Evolutionary conservation across 92 coral and sea anemone species (phyloP), one percentile per base, ranked within the genome.

Genomic region (Plumapathes pennacea): DNA sequence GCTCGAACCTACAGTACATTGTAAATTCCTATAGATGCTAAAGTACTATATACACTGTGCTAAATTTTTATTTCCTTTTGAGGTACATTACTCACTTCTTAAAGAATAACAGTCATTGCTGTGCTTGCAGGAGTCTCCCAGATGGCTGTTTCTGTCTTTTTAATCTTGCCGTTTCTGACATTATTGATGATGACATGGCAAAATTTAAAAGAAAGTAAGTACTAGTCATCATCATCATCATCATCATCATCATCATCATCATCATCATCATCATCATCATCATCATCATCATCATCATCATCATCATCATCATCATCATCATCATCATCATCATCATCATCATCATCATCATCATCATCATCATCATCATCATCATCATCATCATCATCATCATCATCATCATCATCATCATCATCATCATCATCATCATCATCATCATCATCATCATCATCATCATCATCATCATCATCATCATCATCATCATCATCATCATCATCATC

Each of bases 81-180:
- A 34, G 13, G 40, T 34, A 13, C 40, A n/a, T n/a, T n/a, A n/a
- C n/a, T n/a, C n/a, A n/a, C n/a, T n/a, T n/a, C n/a, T n/a, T n/a
- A n/a, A n/a, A n/a, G n/a, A n/a, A n/a, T n/a, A n/a, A n/a, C n/a
- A n/a, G n/a, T 7, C 7, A 34, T 34, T 34, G 7, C 3, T 60
- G 28, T 31, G 19, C 22, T 65, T 67, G 10, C 84, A 92, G 98
- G 62, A 63, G 84, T 26, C 68, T 92, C 32, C 89, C 82, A 31
- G 63, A 70, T 51, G 96, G 92, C 0, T 59, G 96, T 28, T 73
- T 79, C 44, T 84, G 96, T 10, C 60, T 80, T 48, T 88, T 92
- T 59, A 84, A 88, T 60, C 61, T 92, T 27, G 57, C 96, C 0
- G 62, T 92, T n/a, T 77, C 98, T 15, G 98, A 92, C 61, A 88